Percentiles rank a stretch among this genome's conserved stretches.
Conservation (phyloP, 2,888 invertebrate genomes). For the Chironomus riparius region DNA sequence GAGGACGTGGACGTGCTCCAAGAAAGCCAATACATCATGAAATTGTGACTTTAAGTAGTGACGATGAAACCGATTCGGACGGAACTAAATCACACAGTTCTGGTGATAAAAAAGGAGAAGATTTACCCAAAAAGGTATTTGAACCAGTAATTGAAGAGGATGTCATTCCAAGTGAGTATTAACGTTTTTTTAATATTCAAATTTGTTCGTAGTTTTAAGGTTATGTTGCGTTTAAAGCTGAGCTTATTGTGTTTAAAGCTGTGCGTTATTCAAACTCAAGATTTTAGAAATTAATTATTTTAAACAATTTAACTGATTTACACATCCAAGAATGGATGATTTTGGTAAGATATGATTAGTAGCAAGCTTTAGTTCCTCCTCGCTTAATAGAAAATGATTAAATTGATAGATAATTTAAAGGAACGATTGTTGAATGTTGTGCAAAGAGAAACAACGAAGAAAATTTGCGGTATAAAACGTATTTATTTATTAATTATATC, state of each 20-base stretch:
- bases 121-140: slow-evolving; percentile 30
- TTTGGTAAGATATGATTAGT: not conserved
- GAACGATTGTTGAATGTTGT: no score
- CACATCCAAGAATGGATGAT: not conserved
- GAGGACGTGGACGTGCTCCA: slow-evolving; percentile 35
- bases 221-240: no score
- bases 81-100: not conserved
- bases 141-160: slow-evolving; percentile 37
- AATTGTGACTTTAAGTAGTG: slow-evolving; percentile 59
- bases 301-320: not conserved
- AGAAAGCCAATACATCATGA: slow-evolving; percentile 55
- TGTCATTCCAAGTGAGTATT: slow-evolving; percentile 4
- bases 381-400: no score
- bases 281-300: not conserved
- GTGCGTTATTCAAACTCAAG: no score
- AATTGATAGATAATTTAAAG: no score
- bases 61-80: slow-evolving; percentile 49
- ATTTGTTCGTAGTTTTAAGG: not conserved
- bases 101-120: not conserved
- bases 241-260: no score
- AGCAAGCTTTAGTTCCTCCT: no score
- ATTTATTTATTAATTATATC: no score
- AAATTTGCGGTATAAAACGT: not conserved
- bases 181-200: not conserved
- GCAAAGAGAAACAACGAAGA: no score